Evolutionary conservation across 2,888 invertebrate species (phyloP), one percentile per base, ranked within the genome.

Genomic region (Galerucella calmariensis): DNA sequence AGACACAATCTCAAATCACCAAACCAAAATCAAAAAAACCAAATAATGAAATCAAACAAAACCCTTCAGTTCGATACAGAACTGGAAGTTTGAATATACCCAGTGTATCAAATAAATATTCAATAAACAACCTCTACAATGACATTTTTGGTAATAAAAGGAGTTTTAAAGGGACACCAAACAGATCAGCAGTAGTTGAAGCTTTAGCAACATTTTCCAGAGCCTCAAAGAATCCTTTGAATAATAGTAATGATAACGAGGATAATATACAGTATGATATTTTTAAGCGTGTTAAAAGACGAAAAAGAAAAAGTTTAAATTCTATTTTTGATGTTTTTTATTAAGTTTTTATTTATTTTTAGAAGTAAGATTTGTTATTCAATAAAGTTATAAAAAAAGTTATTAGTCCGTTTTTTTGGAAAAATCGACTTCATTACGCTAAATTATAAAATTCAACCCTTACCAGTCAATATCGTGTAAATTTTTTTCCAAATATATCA

Each of bases 251-350:
- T 51, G 72, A 77, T 20, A 70, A 79, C 63, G 80, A 81, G 24
- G 76, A 77, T 69, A 73, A 76, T 48, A 81, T 82, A 41, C 69
- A 79, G 59, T 82, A 79, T 66, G 79, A 80, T 63, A 77, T 83
- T 27, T 82, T 82, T 69, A 75, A 79, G 51, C 75, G 73, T 16
- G 59, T 69, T 4, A 83, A 79, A 73, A 73, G 56, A 12, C 79
- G 77, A 61, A 81, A 78, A 62, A 75, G 82, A 41, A 81, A 72
- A 74, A 82, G 81, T 67, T 62, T 83, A 44, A 80, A 78, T 69
- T 77, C 79, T 14, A 24, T 83, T 67, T 83, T 83, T 69, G 80
- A 83, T 74, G 77, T 83, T 58, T 77, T 79, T 72, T 82, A 82
- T 79, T 82, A 76, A 80, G 16, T 75, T 69, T 69, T 71, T 70